Conservation (phyloP, 2,888 invertebrate species). For the Strigamia transsilvanica region DNA sequence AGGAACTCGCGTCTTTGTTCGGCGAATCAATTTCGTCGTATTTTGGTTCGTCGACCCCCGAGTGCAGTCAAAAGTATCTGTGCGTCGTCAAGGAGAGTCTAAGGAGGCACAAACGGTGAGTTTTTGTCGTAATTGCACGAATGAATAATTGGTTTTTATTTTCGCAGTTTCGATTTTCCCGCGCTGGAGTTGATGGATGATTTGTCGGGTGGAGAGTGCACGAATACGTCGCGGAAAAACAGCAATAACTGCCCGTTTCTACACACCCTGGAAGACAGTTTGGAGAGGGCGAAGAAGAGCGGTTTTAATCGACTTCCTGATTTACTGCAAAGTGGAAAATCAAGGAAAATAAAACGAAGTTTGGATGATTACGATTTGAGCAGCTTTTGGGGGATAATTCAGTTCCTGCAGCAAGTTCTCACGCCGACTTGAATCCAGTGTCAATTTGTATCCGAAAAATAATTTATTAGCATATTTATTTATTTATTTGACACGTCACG, state of each 20-base stretch:
- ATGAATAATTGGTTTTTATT: too few relatives aligned
- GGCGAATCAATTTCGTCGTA: not conserved
- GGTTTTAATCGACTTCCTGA: not conserved
- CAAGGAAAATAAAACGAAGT: not conserved
- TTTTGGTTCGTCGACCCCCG: not conserved
- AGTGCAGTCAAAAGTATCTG: conserved; percentile 11
- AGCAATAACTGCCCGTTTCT: not conserved
- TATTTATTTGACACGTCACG: not conserved
- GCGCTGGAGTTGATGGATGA: not conserved
- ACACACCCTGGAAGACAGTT: not conserved
- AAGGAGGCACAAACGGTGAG: not conserved
- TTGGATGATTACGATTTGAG: not conserved
- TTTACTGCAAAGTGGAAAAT: conserved; percentile 23
- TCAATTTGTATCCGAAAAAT: not conserved
- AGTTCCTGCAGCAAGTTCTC: not conserved
- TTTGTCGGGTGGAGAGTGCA: not conserved
- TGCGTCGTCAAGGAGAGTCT: conserved; percentile 9
- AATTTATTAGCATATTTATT: not conserved
- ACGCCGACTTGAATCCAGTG: not conserved
- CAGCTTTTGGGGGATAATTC: not conserved
- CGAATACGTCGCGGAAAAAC: not conserved
- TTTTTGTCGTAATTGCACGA: too few relatives aligned
- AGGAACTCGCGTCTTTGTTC: conserved; percentile 9
- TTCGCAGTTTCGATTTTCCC: not conserved
- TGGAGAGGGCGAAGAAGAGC: not conserved